Conservation (phyloP, 2,888 invertebrate species). For the Meta bourneti region DNA sequence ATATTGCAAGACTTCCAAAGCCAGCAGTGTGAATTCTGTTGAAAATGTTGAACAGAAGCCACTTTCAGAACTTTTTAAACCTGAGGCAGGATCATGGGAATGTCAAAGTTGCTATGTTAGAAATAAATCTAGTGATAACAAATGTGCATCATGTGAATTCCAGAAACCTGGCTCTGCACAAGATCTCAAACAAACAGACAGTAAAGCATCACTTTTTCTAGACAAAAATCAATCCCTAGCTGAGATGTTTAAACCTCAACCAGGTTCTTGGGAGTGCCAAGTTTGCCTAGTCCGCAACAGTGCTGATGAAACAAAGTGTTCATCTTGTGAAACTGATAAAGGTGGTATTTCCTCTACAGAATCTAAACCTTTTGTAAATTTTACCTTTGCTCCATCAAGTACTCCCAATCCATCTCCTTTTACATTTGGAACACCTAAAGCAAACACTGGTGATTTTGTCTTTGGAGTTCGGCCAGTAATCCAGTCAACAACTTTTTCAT, state of each 20-base stretch:
- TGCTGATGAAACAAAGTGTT: constrained; percentile 82
- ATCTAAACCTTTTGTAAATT: constrained; percentile 68
- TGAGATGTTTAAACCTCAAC: constrained; percentile 83
- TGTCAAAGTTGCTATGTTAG: constrained; percentile 85
- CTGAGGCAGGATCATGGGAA: constrained; percentile 85
- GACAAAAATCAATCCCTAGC: constrained; percentile 77
- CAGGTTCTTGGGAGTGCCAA: constrained; percentile 86
- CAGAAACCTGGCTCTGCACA: constrained; percentile 76
- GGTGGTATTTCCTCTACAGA: constrained; percentile 52
- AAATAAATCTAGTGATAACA: constrained; percentile 82
- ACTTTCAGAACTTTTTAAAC: constrained; percentile 82
- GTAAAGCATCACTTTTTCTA: background rate
- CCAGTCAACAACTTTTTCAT: constrained; percentile 61
- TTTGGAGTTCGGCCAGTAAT: constrained; percentile 54
- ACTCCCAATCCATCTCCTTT: constrained; percentile 61
- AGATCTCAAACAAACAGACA: background rate
- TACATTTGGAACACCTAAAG: constrained; percentile 37
- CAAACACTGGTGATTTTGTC: constrained; percentile 52
- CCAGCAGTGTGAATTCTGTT: background rate
- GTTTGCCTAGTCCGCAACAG: constrained; percentile 85
- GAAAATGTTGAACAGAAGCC: constrained; percentile 27
- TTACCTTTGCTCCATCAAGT: constrained; percentile 78
- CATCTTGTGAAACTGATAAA: constrained; percentile 81
- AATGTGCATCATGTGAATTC: constrained; percentile 83
- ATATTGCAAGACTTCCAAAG: constrained; percentile 81